These are phyloP conservation scores for Halocaridina rubra DNA, from an alignment of 2,888 invertebrate genomes.

Conservation along the genomic window DNA sequence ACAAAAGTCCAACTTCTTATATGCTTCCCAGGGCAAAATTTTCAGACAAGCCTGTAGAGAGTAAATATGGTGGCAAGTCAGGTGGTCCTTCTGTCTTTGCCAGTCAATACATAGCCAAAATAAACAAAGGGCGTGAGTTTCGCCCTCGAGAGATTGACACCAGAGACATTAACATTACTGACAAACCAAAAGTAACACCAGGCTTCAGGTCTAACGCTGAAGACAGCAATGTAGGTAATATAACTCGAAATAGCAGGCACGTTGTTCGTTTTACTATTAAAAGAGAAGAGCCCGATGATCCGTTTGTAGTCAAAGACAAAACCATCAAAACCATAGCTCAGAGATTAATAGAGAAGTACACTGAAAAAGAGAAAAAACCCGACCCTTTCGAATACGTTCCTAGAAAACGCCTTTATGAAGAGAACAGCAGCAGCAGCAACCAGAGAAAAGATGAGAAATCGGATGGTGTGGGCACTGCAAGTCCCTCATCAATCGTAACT, in stretches of 20 bases:
- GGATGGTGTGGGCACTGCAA: no score
- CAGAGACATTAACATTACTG: constrained; percentile 52
- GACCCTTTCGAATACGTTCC: constrained; percentile 10
- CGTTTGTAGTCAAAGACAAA: constrained; percentile 40
- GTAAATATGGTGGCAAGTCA: constrained; percentile 16
- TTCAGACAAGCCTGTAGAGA: not conserved
- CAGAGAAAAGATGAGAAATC: no score
- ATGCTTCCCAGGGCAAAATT: not conserved
- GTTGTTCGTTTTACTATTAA: constrained; percentile 59
- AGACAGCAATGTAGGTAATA: constrained; percentile 7
- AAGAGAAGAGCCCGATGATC: constrained; percentile 40
- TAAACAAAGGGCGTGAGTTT: constrained; percentile 17
- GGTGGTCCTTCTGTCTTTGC: constrained; percentile 28
- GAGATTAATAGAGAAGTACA: constrained; percentile 57
- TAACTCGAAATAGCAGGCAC: constrained; percentile 54
- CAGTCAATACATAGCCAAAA: constrained; percentile 14
- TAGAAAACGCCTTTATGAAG: constrained; percentile 13
- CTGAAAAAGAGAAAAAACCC: constrained; percentile 35
- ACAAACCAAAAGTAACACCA: constrained; percentile 23
- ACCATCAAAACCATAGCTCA: constrained; percentile 60
- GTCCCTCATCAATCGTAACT: not conserved
- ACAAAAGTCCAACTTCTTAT: not conserved
- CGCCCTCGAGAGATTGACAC: constrained; percentile 49
- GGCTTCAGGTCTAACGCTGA: not conserved
- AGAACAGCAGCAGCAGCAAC: not conserved